A percentile compares a stretch with the other conserved stretches of the same genome.
Conservation (phyloP, 92 coral and sea anemone species). For the Porites rus region DNA sequence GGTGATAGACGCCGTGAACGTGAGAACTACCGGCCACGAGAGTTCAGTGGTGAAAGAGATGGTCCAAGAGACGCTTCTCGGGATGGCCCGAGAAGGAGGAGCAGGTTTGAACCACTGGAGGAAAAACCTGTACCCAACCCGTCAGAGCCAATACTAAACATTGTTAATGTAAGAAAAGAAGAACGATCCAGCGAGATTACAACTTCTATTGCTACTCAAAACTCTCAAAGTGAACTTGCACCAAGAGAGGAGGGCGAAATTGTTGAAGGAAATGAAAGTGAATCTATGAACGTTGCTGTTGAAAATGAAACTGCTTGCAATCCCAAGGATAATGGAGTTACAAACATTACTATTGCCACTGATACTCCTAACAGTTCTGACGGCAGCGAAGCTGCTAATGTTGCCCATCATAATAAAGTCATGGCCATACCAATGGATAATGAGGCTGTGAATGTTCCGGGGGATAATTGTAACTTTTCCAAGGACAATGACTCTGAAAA, state of each 20-base stretch:
- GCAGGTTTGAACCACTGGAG: slow-evolving; percentile 58
- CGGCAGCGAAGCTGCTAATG: slow-evolving; percentile 2
- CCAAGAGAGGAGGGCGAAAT: slow-evolving; percentile 86
- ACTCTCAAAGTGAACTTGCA: slow-evolving; percentile 31
- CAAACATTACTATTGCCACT: background rate
- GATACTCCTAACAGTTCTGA: background rate
- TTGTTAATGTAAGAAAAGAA: background rate
- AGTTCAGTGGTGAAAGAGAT: slow-evolving; percentile 49
- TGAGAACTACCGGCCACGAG: slow-evolving; percentile 49
- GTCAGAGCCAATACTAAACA: slow-evolving; percentile 6
- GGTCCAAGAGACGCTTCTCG: slow-evolving; percentile 21
- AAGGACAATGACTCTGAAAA: background rate
- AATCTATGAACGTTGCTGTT: slow-evolving; percentile 6
- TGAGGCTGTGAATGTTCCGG: background rate
- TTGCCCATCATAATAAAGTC: background rate
- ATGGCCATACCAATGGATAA: background rate
- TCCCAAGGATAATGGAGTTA: slow-evolving; percentile 7
- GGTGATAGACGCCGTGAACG: slow-evolving; percentile 69
- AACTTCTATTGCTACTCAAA: background rate
- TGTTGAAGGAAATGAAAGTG: slow-evolving; percentile 68
- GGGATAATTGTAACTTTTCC: background rate
- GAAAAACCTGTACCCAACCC: slow-evolving; percentile 41
- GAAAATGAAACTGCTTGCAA: slow-evolving; percentile 1
- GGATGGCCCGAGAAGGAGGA: slow-evolving; percentile 38
- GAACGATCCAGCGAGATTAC: slow-evolving; percentile 4